phyloP scores from a whole-genome alignment of 2,888 invertebrate genomes.

The Lissonota sp. region DNA sequence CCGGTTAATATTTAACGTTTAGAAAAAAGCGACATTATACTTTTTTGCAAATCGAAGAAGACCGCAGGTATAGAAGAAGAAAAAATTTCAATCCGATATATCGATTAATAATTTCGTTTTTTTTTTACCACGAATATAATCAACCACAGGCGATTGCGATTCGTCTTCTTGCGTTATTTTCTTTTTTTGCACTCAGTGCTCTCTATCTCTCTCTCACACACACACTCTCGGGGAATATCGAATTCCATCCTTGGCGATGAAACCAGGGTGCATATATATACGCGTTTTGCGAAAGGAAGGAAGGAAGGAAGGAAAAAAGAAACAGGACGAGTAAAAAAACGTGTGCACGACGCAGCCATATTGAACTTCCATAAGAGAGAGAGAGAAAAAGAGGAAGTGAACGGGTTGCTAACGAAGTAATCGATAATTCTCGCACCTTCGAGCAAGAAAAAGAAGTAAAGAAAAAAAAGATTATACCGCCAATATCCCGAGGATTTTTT shows the following conservation, averaged over 20 bases:
- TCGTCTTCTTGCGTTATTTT: constrained; percentile 25
- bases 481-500: constrained; percentile 15
- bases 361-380: constrained; percentile 39
- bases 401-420: constrained; percentile 42
- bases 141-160: neutral
- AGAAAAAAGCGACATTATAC: too few species aligned
- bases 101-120: constrained; percentile 5
- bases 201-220: neutral
- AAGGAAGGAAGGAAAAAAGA: neutral
- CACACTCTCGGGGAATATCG: constrained; percentile 52
- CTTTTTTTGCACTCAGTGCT: constrained; percentile 42
- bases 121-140: neutral
- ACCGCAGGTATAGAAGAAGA: neutral
- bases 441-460: neutral
- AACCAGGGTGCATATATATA: neutral
- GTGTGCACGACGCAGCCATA: constrained; percentile 20
- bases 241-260: constrained; percentile 48
- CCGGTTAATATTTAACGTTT: neutral
- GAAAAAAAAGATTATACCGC: neutral
- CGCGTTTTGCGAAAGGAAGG: neutral
- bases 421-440: constrained; percentile 36
- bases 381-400: constrained; percentile 30
- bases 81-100: neutral
- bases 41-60: too few species aligned
- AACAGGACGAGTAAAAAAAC: constrained; percentile 24